A percentile compares a stretch with the other conserved stretches of the same genome.
Evolutionary conservation across 2,113 vertebrate genomes (phyloP).

Genomic region (Microtus richardsoni): DNA sequence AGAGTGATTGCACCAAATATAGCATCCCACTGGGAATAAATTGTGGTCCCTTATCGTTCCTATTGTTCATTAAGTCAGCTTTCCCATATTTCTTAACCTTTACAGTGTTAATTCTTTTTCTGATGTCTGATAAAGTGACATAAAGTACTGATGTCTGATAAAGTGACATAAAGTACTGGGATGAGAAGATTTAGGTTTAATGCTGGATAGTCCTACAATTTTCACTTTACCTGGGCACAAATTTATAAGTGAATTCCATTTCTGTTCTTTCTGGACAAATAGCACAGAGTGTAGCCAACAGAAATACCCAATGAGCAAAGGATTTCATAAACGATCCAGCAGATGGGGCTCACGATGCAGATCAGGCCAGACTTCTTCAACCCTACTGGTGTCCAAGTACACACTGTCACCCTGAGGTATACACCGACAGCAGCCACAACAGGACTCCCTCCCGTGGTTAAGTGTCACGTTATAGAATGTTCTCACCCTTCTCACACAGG

Average conservation of each 20-base stretch:
- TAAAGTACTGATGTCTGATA: neutral
- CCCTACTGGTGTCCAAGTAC: neutral
- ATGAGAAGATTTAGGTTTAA: conserved; percentile 47
- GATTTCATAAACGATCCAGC: conserved; percentile 71
- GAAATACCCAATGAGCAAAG: neutral
- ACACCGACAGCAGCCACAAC: neutral
- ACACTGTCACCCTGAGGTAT: neutral
- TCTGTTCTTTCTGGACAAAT: conserved; percentile 38
- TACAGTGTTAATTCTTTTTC: neutral
- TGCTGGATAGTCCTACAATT: conserved; percentile 21
- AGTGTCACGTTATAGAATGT: neutral
- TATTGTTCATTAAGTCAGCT: neutral
- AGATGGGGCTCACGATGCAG: conserved; percentile 84
- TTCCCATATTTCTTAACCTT: neutral
- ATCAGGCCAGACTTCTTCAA: neutral
- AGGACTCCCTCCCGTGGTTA: neutral
- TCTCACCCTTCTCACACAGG: neutral
- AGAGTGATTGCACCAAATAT: neutral
- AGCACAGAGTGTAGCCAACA: neutral
- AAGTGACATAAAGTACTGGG: neutral
- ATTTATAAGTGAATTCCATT: conserved; percentile 30
- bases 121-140: neutral
- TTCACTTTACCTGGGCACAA: conserved; percentile 5
- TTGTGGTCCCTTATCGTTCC: neutral
- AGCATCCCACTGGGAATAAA: neutral